A percentile compares a stretch with the other conserved stretches of the same genome.
phyloP scores from a whole-genome alignment of 2,113 vertebrate genomes.

The Clarias batrachus region DNA sequence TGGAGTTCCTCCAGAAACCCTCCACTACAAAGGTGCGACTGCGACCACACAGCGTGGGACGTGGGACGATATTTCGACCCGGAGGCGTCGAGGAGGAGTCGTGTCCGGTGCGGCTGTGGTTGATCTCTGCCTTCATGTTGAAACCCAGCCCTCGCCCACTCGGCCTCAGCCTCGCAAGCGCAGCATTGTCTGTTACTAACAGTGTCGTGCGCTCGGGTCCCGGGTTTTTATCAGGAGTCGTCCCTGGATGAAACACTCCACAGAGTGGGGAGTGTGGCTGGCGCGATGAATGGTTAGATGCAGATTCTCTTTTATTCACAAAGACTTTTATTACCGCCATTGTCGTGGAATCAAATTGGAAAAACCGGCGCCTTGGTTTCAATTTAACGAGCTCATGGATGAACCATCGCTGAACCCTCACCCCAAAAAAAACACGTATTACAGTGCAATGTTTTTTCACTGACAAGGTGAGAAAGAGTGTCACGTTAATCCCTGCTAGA shows the following conservation, averaged over 20 bases:
- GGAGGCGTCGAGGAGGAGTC: constrained; percentile 24
- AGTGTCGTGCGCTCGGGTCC: constrained; percentile 40
- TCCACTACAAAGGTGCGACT: constrained; percentile 42
- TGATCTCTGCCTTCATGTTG: constrained; percentile 53
- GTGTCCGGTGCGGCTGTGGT: constrained; percentile 40
- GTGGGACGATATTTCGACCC: constrained; percentile 45
- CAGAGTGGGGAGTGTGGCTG: constrained; percentile 53
- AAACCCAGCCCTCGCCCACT: constrained; percentile 6
- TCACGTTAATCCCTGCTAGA: neutral
- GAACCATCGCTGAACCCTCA: constrained; percentile 16
- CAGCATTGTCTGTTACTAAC: constrained; percentile 53
- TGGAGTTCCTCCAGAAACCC: constrained; percentile 16
- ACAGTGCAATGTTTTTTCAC: too few relatives aligned
- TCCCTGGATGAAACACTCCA: constrained; percentile 40
- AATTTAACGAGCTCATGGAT: constrained; percentile 38
- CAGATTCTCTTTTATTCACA: constrained; percentile 44
- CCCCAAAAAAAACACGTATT: neutral
- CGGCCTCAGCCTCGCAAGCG: constrained; percentile 23
- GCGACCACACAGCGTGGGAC: constrained; percentile 29
- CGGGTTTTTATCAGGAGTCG: constrained; percentile 54
- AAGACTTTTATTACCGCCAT: constrained; percentile 23
- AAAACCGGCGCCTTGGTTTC: neutral
- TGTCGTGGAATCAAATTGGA: constrained; percentile 32
- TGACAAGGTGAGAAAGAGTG: neutral
- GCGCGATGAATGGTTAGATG: constrained; percentile 51